A percentile compares a stretch with the other conserved stretches of the same genome.
These are phyloP conservation scores for Acanthopleura granulata DNA, from an alignment of 2,888 invertebrate species.

Conservation along the genomic window DNA sequence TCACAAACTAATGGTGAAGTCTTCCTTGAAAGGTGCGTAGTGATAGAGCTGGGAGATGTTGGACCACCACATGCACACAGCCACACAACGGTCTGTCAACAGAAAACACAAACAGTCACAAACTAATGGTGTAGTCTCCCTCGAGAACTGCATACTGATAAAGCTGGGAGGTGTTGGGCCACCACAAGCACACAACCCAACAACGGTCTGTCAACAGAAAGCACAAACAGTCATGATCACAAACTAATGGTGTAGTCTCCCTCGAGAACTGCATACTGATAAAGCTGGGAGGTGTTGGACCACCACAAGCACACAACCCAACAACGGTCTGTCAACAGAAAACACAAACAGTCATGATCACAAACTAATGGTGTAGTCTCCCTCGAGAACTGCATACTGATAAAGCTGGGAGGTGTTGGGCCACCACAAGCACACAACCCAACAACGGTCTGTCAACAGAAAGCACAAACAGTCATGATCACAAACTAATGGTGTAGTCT, in stretches of 20 bases:
- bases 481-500: conserved; percentile 20
- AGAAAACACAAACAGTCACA: not conserved
- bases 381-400: conserved; percentile 58
- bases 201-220: conserved; percentile 40
- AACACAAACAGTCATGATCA: too few species aligned
- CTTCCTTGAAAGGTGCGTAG: conserved; percentile 43
- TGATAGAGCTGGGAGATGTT: conserved; percentile 49
- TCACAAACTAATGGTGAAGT: too few species aligned
- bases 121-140: conserved; percentile 25
- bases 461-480: too few species aligned
- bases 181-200: conserved; percentile 60
- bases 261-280: conserved; percentile 58
- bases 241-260: conserved; percentile 23
- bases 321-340: conserved; percentile 40
- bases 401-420: conserved; percentile 46
- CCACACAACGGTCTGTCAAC: conserved; percentile 45
- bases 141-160: conserved; percentile 58
- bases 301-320: conserved; percentile 63
- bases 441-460: conserved; percentile 42
- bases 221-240: too few species aligned
- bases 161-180: conserved; percentile 53
- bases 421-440: conserved; percentile 64
- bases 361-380: conserved; percentile 22
- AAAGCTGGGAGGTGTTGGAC: conserved; percentile 50
- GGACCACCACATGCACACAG: conserved; percentile 63